Evolutionary conservation across 2,888 invertebrate genomes (phyloP).

Genomic region (Synergus gifuensis): DNA sequence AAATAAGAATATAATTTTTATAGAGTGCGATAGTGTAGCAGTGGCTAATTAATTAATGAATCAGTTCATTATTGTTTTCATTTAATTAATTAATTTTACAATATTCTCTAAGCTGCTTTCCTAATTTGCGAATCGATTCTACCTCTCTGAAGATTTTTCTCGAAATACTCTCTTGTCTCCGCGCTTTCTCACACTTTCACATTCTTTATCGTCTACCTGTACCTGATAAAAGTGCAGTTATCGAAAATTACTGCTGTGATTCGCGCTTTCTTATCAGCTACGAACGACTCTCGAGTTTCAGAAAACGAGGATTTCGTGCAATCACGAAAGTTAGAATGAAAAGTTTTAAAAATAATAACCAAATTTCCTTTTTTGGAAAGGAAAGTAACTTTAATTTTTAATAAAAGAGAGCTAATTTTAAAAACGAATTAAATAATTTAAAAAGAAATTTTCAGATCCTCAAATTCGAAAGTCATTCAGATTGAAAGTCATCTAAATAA

Average conservation of each 20-base stretch:
- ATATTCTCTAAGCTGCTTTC: neutral
- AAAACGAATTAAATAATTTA: neutral
- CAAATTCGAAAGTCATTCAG: conserved; percentile 38
- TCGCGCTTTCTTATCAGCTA: conserved; percentile 10
- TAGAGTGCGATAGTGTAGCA: neutral
- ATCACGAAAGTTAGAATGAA: neutral
- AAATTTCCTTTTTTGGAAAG: neutral
- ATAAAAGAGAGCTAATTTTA: neutral
- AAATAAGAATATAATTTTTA: neutral
- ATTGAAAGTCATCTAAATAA: neutral
- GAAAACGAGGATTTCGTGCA: conserved; percentile 24
- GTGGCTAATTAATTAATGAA: neutral
- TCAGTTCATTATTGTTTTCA: neutral
- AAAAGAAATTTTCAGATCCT: conserved; percentile 16
- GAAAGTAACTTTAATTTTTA: neutral
- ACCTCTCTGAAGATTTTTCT: neutral
- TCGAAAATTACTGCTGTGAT: conserved; percentile 3
- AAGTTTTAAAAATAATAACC: neutral
- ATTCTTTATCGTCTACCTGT: conserved; percentile 20
- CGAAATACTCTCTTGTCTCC: conserved; percentile 16
- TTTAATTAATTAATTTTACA: conserved; percentile 10
- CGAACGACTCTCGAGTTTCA: conserved; percentile 39
- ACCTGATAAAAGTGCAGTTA: conserved; percentile 23
- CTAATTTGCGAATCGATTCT: conserved; percentile 12
- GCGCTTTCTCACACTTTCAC: conserved; percentile 15